Base-by-base conservation (phyloP, 2,113 vertebrate species). In the Acrocephalus arundinaceus region DNA sequence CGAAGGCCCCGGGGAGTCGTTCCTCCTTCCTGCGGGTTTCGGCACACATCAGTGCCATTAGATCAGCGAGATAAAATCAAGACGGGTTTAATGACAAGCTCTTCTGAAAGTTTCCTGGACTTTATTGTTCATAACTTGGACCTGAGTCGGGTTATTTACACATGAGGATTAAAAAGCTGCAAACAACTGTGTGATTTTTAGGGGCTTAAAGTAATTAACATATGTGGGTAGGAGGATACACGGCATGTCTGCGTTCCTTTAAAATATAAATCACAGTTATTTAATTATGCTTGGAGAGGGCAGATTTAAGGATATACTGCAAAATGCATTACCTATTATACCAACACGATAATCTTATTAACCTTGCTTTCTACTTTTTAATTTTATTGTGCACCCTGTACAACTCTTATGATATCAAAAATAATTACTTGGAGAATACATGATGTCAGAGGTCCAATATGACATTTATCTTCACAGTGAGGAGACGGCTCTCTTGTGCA, bases 311-410 rank as follows among this genome's bases (percentile, higher is more conserved):
- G 95, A 97, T 97, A 97, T 96, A 92, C 95, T 96, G 95, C 91
- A 97, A 96, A 97, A 96, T 81, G 92, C 96, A 95, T 96, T 97
- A 97, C 93, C 96, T 97, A 94, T 96, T 96, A 96, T 94, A 90
- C 82, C 94, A 94, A 87, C 74, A 85, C 41, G 35, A 89, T 96
- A 96, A 96, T 97, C 92, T 96, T 95, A 95, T 96, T 97, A 96
- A 97, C 92, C 92, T 97, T 97, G 94, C 90, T 97, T 97, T 97
- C 96, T 97, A 94, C 87, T 97, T 97, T 95, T 97, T 96, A 97
- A 96, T 97, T 95, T 95, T 97, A 96, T 95, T 96, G 94, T 97
- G 96, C 76, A 85, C 96, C 94, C 94, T 87, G 91, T 92, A 86
- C 94, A 94, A 94, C 92, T 97, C 94, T 93, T 95, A 95, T 2